Conservation (phyloP, 2,797 vertebrate genomes). For the Ateles fusciceps region DNA sequence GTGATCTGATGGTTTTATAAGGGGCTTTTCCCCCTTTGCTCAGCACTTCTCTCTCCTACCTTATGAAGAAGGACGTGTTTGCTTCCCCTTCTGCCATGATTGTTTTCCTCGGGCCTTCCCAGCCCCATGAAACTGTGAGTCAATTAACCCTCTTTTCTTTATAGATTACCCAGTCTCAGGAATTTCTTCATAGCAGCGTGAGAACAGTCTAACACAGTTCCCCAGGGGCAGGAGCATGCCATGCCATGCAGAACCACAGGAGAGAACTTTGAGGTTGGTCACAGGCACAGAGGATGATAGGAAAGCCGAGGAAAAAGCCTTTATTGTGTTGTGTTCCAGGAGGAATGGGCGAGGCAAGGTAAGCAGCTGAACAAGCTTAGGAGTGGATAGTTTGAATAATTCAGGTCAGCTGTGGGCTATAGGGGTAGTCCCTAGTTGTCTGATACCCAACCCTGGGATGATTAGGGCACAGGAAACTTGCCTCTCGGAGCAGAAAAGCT, state of each 20-base stretch:
- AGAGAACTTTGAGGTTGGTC: not conserved
- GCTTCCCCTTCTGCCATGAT: not conserved
- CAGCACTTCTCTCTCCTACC: not conserved
- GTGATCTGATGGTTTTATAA: not conserved
- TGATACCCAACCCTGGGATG: not conserved
- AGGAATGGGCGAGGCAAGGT: not conserved
- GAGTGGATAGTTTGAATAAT: not conserved
- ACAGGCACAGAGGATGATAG: not conserved
- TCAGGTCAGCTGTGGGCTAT: not conserved
- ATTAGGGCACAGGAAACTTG: not conserved
- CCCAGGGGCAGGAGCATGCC: not conserved
- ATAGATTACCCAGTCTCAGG: not conserved
- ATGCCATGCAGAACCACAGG: not conserved
- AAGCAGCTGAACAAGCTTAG: not conserved
- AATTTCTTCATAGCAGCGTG: not conserved
- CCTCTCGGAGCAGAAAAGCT: not conserved
- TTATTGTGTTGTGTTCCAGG: not conserved
- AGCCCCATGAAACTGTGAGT: not conserved
- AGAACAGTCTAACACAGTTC: not conserved
- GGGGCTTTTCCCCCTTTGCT: not conserved
- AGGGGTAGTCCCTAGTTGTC: not conserved
- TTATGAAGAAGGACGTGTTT: not conserved
- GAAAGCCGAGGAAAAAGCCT: not conserved
- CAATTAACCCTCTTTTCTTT: not conserved
- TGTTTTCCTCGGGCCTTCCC: not conserved